Conservation (phyloP, 2,797 vertebrate species). For the Cryptoblepharus egeriae region DNA sequence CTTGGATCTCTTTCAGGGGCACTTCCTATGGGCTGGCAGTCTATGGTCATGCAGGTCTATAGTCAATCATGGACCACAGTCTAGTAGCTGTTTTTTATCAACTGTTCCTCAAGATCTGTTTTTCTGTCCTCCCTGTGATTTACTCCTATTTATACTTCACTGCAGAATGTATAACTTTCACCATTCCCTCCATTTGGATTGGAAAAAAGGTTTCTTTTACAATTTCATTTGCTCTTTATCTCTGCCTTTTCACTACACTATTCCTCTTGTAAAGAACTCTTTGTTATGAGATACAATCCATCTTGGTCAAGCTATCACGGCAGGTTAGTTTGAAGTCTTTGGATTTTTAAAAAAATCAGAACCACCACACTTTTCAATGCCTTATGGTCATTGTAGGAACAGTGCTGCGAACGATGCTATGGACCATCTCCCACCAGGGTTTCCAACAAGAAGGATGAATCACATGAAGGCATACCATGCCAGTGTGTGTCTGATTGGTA, state of each 20-base stretch:
- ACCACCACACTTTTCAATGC: too few species aligned
- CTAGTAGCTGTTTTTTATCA: neutral
- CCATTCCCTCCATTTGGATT: neutral
- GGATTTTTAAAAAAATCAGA: too few species aligned
- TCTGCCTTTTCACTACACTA: neutral
- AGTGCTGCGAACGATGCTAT: too few species aligned
- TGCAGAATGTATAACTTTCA: neutral
- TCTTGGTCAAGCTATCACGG: neutral
- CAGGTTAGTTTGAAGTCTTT: too few species aligned
- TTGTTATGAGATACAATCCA: too few species aligned
- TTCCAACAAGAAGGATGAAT: too few species aligned
- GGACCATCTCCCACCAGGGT: too few species aligned
- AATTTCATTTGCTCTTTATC: neutral
- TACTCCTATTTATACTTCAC: neutral
- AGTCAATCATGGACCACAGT: neutral
- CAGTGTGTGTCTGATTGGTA: too few species aligned
- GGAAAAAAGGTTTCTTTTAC: neutral
- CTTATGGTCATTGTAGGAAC: too few species aligned
- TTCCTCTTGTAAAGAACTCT: neutral
- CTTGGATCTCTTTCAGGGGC: too few species aligned
- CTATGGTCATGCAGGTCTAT: neutral
- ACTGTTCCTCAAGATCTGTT: neutral
- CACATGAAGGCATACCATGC: too few species aligned
- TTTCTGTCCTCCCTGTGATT: neutral
- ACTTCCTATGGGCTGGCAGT: too few species aligned